phyloP scores from a whole-genome alignment of 2,888 invertebrate genomes.

The Protonemura montana region DNA sequence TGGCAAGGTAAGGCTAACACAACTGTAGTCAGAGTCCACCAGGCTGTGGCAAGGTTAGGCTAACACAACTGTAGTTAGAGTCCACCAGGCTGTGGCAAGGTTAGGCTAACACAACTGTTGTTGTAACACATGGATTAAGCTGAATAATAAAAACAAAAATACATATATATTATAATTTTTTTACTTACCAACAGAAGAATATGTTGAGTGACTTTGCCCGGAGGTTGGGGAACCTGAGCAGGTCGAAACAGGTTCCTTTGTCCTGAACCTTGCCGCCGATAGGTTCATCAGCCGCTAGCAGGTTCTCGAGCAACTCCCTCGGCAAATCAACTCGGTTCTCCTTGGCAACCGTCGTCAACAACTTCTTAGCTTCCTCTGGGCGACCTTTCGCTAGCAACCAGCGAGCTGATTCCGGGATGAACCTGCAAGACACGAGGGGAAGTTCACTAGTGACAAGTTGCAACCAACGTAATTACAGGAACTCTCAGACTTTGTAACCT shows the following conservation, averaged over 20 bases:
- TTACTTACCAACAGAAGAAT: constrained; percentile 74
- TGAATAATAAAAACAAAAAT: no score
- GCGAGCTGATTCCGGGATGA: constrained; percentile 77
- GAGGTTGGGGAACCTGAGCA: constrained; percentile 68
- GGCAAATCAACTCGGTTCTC: constrained; percentile 70
- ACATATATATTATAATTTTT: no score
- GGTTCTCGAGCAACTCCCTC: constrained; percentile 62
- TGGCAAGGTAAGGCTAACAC: no score
- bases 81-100: no score
- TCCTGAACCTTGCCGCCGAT: constrained; percentile 56
- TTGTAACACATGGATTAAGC: no score
- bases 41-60: no score
- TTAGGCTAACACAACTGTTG: no score
- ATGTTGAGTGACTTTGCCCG: constrained; percentile 71
- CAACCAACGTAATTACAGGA: no score
- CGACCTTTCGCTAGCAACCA: constrained; percentile 74
- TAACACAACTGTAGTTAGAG: no score
- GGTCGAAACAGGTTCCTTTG: constrained; percentile 65
- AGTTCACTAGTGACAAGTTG: no score
- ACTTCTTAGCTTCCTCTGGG: constrained; percentile 67
- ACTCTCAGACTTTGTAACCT: no score
- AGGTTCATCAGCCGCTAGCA: constrained; percentile 56
- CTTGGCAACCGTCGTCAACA: constrained; percentile 69
- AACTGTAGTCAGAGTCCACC: no score
- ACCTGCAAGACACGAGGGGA: constrained; percentile 56